phyloP scores from a whole-genome alignment of 1,140 invertebrate species.

The Temnothorax longispinosus region DNA sequence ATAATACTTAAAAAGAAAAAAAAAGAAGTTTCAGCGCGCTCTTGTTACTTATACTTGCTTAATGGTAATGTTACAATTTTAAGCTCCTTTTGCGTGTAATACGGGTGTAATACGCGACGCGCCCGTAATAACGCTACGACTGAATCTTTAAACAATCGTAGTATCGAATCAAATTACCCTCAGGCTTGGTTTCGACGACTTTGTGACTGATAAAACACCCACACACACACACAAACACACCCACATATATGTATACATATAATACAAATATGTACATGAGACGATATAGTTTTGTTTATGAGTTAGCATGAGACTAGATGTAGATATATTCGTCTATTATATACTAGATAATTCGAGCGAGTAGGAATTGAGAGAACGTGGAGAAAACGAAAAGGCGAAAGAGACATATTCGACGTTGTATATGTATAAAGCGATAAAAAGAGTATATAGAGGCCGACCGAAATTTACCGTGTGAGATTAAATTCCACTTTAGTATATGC shows the following conservation, averaged over 20 bases:
- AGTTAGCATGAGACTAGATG: conserved; percentile 62
- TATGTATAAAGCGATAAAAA: background rate
- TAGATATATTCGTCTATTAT: conserved; percentile 29
- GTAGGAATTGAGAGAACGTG: background rate
- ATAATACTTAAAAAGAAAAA: background rate
- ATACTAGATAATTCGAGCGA: conserved; percentile 35
- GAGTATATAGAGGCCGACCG: conserved; percentile 7
- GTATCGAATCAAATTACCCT: conserved; percentile 66
- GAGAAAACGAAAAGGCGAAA: background rate
- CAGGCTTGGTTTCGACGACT: conserved; percentile 52
- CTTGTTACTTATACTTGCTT: conserved; percentile 36
- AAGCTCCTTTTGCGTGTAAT: conserved; percentile 54
- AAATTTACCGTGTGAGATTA: conserved; percentile 23
- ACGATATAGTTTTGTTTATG: conserved; percentile 56
- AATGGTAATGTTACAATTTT: conserved; percentile 51
- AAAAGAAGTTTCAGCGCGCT: conserved; percentile 41
- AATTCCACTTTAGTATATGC: background rate
- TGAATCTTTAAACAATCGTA: conserved; percentile 72
- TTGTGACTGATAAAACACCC: conserved; percentile 57
- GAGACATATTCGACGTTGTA: background rate
- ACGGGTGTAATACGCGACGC: background rate
- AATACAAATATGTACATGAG: conserved; percentile 39
- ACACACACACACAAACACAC: background rate
- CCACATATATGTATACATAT: background rate
- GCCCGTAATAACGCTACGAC: conserved; percentile 58